Evolutionary conservation across 1,140 invertebrate species (phyloP).

Genomic region (Antheraea mylitta): DNA sequence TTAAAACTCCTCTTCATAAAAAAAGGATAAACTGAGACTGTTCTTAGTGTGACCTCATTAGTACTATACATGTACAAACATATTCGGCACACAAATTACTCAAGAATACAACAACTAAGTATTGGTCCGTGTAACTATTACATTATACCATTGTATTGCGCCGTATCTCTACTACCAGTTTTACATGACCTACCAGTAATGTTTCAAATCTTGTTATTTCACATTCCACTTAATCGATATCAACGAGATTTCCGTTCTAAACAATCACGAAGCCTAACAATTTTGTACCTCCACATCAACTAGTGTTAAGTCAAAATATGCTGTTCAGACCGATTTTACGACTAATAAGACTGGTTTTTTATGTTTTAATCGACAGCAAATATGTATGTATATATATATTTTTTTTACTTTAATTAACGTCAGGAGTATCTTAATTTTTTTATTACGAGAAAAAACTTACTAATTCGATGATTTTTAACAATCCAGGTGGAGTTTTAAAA

Average conservation of each 20-base stretch:
- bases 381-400: too few relatives aligned
- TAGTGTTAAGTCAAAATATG: background rate
- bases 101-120: background rate
- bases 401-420: too few relatives aligned
- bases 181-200: background rate
- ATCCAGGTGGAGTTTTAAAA: constrained; percentile 81
- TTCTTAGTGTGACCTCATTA: constrained; percentile 46
- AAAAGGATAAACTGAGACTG: constrained; percentile 21
- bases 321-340: background rate
- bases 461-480: constrained; percentile 81
- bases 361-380: background rate
- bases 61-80: constrained; percentile 28
- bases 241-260: background rate
- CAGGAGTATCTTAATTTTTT: too few relatives aligned
- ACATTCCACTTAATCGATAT: background rate
- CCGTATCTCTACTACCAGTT: background rate
- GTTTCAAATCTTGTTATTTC: background rate
- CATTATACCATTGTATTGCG: background rate
- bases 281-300: background rate
- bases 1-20: too few relatives aligned
- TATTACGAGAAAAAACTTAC: constrained; percentile 63
- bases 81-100: constrained; percentile 11
- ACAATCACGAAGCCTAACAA: background rate
- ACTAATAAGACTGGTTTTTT: background rate
- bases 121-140: background rate